Evolutionary conservation across 2,888 invertebrate species (phyloP), one percentile per base, ranked within the genome.

Genomic region (Cosmia pyralina): DNA sequence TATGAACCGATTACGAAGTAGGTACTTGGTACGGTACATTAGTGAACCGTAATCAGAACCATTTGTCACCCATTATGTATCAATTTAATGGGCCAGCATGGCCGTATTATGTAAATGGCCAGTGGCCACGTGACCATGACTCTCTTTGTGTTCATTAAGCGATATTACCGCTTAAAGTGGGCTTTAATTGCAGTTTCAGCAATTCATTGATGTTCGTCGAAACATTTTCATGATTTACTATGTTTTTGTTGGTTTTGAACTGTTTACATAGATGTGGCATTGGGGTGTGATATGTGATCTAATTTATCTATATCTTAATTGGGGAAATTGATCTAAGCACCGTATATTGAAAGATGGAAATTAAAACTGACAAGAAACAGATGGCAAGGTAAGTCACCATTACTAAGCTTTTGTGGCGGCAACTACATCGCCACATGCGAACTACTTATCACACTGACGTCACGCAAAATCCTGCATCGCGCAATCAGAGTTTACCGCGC

Each of bases 71-170:
- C 55, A 69, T 78, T 72, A 72, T 67, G 63, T 81, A 76, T 82
- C 78, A 69, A 82, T 85, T 69, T 77, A 82, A 79, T 77, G 28
- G 70, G 41, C 55, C 69, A 77, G 53, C 63, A 63, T 70, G 66
- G 69, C 58, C 41, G 34, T 63, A 55, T 63, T 82, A 86, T 86
- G 83, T 82, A 81, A 83, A 84, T 76, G 79, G 64, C 62, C 74
- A 82, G 13, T 69, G 77, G 65, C 74, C 83, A 66, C 65, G 68
- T 57, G 62, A 53, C 64, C 77, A 62, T 79, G 79, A 65, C 77
- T 77, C 69, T 62, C 44, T 70, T 60, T 81, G 44, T 64, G 82
- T 77, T 70, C 71, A 79, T 79, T 82, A 68, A 13, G 64, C 64
- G 48, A 59, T 77, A 67, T 77, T 50, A 72, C 28, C 46, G 77